Evolutionary conservation across 2,797 vertebrate species (phyloP).

Genomic region (Gobionotothen gibberifrons): DNA sequence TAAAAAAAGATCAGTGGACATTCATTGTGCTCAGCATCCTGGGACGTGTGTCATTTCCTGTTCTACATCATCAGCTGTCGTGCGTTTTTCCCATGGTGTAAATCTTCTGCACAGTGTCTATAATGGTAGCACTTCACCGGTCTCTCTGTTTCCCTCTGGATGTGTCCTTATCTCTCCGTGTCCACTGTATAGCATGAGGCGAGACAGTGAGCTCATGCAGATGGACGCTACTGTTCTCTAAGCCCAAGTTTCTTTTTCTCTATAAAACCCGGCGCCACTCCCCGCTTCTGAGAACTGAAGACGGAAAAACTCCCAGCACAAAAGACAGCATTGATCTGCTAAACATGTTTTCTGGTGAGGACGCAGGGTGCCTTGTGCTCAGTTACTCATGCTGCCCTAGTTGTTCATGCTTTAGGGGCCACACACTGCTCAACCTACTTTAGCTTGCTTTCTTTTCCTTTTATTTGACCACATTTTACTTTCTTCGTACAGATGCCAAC

Average conservation of each 20-base stretch:
- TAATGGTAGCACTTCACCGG: constrained; percentile 4
- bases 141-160: not conserved
- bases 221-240: constrained; percentile 12
- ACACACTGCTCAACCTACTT: constrained; percentile 9
- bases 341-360: constrained; percentile 45
- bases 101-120: constrained; percentile 35
- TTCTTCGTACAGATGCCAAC: constrained; percentile 9
- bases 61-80: constrained; percentile 47
- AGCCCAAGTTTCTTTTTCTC: constrained; percentile 21
- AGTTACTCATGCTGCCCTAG: constrained; percentile 19
- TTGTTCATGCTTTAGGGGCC: constrained; percentile 20
- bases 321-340: constrained; percentile 64
- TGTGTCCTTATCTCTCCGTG: constrained; percentile 12
- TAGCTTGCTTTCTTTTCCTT: not conserved
- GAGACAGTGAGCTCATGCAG: constrained; percentile 34
- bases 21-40: constrained; percentile 80
- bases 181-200: not conserved
- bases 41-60: constrained; percentile 72
- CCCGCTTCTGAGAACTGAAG: constrained; percentile 54
- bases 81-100: constrained; percentile 63
- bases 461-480: constrained; percentile 6
- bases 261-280: constrained; percentile 12
- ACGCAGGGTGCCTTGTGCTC: constrained; percentile 21
- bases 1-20: constrained; percentile 72
- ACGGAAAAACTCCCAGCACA: constrained; percentile 41